Percentiles rank a stretch among this genome's conserved stretches.
These are phyloP conservation scores for Hydrotaea cyrtoneurina DNA, from an alignment of 2,888 invertebrate genomes.

Conservation along the genomic window DNA sequence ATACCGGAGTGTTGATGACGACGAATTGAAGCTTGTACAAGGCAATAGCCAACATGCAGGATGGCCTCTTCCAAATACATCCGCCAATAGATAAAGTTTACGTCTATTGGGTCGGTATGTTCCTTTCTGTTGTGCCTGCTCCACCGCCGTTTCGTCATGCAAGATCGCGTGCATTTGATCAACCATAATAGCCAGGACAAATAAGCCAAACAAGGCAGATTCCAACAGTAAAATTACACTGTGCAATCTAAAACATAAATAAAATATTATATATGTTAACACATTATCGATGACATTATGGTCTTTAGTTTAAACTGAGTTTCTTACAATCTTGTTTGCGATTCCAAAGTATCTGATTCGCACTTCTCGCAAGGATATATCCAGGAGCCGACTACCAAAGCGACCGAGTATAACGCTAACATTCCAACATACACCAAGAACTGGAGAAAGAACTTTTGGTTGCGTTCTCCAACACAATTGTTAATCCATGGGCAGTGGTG, in stretches of 20 bases:
- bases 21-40: constrained; percentile 82
- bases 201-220: constrained; percentile 92
- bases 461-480: constrained; percentile 95
- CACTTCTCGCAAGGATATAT: constrained; percentile 86
- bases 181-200: constrained; percentile 92
- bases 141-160: constrained; percentile 91
- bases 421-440: constrained; percentile 91
- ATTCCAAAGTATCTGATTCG: constrained; percentile 82
- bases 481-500: constrained; percentile 95
- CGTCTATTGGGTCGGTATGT: constrained; percentile 85
- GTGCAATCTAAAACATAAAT: constrained; percentile 89
- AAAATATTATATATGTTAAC: background rate
- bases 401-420: constrained; percentile 85
- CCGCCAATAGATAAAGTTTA: constrained; percentile 85
- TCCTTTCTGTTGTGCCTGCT: constrained; percentile 87
- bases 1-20: constrained; percentile 74
- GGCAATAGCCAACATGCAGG: constrained; percentile 88
- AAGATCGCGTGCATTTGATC: constrained; percentile 93
- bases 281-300: no score
- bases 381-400: constrained; percentile 88
- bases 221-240: constrained; percentile 90
- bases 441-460: constrained; percentile 95
- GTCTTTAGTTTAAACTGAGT: constrained; percentile 13
- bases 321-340: constrained; percentile 89
- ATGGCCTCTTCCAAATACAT: constrained; percentile 90